Evolutionary conservation across 2,888 invertebrate species (phyloP).

Genomic region (Calephelis perditalis): DNA sequence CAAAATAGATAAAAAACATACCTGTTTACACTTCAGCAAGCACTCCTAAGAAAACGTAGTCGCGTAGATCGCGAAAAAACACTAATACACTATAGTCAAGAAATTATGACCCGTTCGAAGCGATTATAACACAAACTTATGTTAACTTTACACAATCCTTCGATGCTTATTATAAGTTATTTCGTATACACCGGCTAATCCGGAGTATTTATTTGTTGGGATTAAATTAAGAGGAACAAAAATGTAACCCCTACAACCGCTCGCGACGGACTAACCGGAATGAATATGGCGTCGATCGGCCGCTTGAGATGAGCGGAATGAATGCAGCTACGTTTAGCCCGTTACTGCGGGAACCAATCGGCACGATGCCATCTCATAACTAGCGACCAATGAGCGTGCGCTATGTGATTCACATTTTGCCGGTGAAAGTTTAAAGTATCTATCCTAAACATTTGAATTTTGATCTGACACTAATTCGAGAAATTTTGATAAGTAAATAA

Average conservation of each 20-base stretch:
- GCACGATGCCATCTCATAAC: slow-evolving; percentile 25
- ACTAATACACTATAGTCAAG: slow-evolving; percentile 57
- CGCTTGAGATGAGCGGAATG: slow-evolving; percentile 52
- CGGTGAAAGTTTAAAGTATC: slow-evolving; percentile 61
- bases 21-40: slow-evolving; percentile 67
- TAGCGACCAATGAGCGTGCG: slow-evolving; percentile 41
- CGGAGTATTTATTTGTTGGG: slow-evolving; percentile 41
- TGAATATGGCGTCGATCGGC: slow-evolving; percentile 60
- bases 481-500: slow-evolving; percentile 21
- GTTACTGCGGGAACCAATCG: slow-evolving; percentile 51
- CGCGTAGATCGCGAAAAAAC: slow-evolving; percentile 65
- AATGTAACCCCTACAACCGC: slow-evolving; percentile 53
- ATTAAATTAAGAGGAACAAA: slow-evolving; percentile 32
- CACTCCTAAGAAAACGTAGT: slow-evolving; percentile 63
- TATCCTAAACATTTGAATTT: slow-evolving; percentile 39
- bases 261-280: slow-evolving; percentile 68
- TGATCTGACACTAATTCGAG: slow-evolving; percentile 33
- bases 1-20: slow-evolving; percentile 57
- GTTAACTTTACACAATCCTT: slow-evolving; percentile 57
- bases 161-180: slow-evolving; percentile 25
- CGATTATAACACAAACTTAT: slow-evolving; percentile 54
- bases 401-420: slow-evolving; percentile 39
- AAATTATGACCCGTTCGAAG: slow-evolving; percentile 39
- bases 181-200: slow-evolving; percentile 41
- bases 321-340: slow-evolving; percentile 51